Evolutionary conservation across 2,797 vertebrate species (phyloP), one percentile per base, ranked within the genome.

Genomic region (Macropus fuliginosus): DNA sequence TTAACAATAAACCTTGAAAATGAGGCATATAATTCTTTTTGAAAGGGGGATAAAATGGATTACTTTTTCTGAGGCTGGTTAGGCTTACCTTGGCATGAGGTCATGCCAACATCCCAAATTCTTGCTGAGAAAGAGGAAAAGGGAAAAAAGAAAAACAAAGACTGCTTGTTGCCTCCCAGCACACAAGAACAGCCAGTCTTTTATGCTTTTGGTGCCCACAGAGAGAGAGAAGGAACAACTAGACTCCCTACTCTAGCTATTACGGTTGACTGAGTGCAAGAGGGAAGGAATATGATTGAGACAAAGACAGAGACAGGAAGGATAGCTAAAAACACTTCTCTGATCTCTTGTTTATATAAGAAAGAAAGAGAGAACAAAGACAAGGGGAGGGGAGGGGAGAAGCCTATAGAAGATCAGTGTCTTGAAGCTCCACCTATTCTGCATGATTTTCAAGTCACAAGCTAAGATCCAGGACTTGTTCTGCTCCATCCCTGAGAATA

Each of bases 361-460:
- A 81, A 66, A 40, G 34, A 66, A 81, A 27, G 40, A 24, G 0
- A 81, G 21, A 46, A 24, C 6, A 81, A 81, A 81, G 13, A 81
- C 3, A 4, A 31, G 59, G n/a, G 11, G 1, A 14, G 31, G 12
- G 29, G 11, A 16, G 34, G 5, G 1, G 66, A 5, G 1, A 0
- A 8, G 24, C 2, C 18, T 46, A 46, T 9, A 46, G n/a, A 40
- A 74, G 16, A 81, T 11, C 40, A 10, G 18, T 46, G 18, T 81
- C 8, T 81, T 27, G n/a, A 81, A 46, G 1, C 21, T 24, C n/a
- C 74, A 46, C 21, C 74, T 46, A 24, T 81, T 81, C 18, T 46
- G 40, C 24, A 81, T 3, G 40, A 27, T 87, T 50, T 50, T 50
- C 40, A 27, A 87, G 9, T 50, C 40, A 46, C n/a, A 46, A 87